phyloP scores from a whole-genome alignment of 1,140 invertebrate genomes.

The Drosophila subobscura region DNA sequence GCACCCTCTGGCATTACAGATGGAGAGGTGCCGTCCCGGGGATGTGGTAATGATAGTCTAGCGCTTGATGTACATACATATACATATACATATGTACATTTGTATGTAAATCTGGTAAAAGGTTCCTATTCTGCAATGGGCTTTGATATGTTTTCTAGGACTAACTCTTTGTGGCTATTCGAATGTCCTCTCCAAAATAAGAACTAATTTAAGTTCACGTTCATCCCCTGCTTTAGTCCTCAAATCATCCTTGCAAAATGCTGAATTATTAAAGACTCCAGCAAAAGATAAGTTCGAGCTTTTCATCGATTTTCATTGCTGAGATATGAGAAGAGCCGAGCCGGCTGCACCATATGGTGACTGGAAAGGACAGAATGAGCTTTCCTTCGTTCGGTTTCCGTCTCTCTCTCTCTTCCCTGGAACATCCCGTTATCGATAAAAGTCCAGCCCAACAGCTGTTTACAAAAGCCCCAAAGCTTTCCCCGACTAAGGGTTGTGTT shows the following conservation, averaged over 20 bases:
- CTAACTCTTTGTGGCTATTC: too few relatives aligned
- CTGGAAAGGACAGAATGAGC: conserved; percentile 25
- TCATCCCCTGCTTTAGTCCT: not conserved
- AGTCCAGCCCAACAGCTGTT: conserved; percentile 52
- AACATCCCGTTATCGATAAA: conserved; percentile 19
- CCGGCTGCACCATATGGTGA: conserved; percentile 56
- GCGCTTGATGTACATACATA: not conserved
- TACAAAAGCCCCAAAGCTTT: conserved; percentile 29
- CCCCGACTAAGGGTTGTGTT: conserved; percentile 38
- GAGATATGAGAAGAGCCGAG: conserved; percentile 28
- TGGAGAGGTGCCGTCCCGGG: not conserved
- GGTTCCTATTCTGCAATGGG: too few relatives aligned
- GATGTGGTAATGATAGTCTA: not conserved
- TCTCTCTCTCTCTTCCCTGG: conserved; percentile 7
- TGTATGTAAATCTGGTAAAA: too few relatives aligned
- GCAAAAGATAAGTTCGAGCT: conserved; percentile 37
- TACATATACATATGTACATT: too few relatives aligned
- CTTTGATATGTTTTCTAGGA: too few relatives aligned
- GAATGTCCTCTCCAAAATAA: too few relatives aligned
- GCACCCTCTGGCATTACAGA: conserved; percentile 5
- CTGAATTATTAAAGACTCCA: conserved; percentile 63
- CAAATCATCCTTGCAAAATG: not conserved
- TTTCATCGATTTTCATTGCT: conserved; percentile 57
- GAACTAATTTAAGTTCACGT: too few relatives aligned
- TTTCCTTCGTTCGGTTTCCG: conserved; percentile 3